Percentiles rank a stretch among this genome's conserved stretches.
These are phyloP conservation scores for Rhagonycha fulva DNA, from an alignment of 2,888 invertebrate species.

Conservation along the genomic window DNA sequence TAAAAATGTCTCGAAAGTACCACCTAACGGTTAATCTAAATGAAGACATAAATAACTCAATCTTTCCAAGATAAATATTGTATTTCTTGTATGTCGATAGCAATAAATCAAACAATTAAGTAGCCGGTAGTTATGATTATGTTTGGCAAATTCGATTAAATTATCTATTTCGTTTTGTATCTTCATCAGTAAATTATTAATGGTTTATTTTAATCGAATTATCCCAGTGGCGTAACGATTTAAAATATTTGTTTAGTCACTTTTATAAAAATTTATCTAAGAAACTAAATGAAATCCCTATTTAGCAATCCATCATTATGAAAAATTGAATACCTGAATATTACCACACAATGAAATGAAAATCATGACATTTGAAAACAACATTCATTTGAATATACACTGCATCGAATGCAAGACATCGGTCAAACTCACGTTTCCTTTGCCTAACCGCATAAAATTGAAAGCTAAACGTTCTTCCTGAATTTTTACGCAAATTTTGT, in stretches of 20 bases:
- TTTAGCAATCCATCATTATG: not conserved
- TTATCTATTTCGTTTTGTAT: not conserved
- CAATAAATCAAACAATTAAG: not conserved
- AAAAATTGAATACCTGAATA: not conserved
- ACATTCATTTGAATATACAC: conserved; percentile 5
- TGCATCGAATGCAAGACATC: conserved; percentile 12
- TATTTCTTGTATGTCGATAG: not conserved
- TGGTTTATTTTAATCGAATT: not conserved
- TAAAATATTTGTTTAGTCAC: not conserved
- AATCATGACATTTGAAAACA: not conserved
- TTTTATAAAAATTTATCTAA: not conserved
- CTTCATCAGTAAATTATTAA: not conserved
- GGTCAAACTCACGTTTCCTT: conserved; percentile 8
- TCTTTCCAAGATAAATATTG: not conserved
- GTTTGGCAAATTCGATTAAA: not conserved
- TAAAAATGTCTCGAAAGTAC: not conserved
- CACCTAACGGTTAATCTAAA: not conserved
- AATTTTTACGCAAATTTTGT: not conserved
- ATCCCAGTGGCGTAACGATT: not conserved
- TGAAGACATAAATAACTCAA: not conserved
- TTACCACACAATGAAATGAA: not conserved
- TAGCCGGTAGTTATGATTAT: not conserved
- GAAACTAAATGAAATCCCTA: not conserved
- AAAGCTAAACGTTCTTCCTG: not conserved
- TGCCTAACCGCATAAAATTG: not conserved